Evolutionary conservation across 1,140 invertebrate species (phyloP).

Genomic region (Leptopilina clavipes): DNA sequence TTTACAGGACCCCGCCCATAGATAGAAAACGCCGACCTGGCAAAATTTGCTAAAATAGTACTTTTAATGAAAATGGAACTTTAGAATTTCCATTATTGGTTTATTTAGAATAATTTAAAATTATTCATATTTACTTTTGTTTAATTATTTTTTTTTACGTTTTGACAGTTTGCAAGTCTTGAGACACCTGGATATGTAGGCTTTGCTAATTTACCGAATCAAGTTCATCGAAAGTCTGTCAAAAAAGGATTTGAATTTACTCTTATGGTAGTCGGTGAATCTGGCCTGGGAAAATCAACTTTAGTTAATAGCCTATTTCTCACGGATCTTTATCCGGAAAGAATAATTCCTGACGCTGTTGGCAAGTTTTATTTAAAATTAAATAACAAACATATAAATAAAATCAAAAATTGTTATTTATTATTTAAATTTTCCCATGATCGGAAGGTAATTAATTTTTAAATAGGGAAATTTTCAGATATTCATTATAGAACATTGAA

Average conservation of each 20-base stretch:
- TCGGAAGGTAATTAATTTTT: too few relatives aligned
- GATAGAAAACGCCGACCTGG: too few relatives aligned
- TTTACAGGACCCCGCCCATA: too few relatives aligned
- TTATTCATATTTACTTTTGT: background rate
- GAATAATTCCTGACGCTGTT: conserved; percentile 89
- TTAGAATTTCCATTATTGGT: too few relatives aligned
- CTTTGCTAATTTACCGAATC: conserved; percentile 96
- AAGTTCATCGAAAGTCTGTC: conserved; percentile 96
- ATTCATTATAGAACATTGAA: too few relatives aligned
- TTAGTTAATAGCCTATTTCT: conserved; percentile 98
- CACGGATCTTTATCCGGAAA: conserved; percentile 94
- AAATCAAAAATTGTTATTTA: too few relatives aligned
- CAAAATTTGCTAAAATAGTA: too few relatives aligned
- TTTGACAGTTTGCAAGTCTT: conserved; percentile 83
- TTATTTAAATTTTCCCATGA: too few relatives aligned
- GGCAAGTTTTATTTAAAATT: conserved; percentile 76
- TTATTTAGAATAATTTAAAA: too few relatives aligned
- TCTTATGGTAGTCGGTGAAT: conserved; percentile 98
- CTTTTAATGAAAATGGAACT: too few relatives aligned
- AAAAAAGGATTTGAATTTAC: conserved; percentile 99
- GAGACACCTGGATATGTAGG: conserved; percentile 93
- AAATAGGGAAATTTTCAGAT: too few relatives aligned
- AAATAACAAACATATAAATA: background rate
- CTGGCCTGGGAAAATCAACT: conserved; percentile 97
- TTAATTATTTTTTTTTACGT: background rate